These are phyloP conservation scores for Diaperis boleti DNA, from an alignment of 2,888 invertebrate genomes.

Conservation along the genomic window DNA sequence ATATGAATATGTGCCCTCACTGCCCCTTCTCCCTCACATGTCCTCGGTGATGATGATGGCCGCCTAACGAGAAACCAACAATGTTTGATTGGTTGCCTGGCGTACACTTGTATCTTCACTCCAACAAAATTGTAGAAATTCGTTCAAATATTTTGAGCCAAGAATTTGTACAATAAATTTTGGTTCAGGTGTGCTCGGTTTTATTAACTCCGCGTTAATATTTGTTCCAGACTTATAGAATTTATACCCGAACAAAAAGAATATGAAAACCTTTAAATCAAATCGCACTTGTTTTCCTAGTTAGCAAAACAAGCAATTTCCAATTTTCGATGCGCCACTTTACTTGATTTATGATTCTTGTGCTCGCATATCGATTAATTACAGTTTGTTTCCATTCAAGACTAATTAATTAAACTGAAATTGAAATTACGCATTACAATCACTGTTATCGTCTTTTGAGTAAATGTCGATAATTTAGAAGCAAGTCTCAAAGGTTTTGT, in stretches of 20 bases:
- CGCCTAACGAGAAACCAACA: background rate
- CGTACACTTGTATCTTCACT: background rate
- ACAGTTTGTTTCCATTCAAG: constrained; percentile 36
- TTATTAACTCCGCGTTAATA: constrained; percentile 10
- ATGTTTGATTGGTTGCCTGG: constrained; percentile 11
- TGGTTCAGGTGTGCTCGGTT: constrained; percentile 19
- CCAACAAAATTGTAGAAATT: background rate
- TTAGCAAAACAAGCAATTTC: constrained; percentile 43
- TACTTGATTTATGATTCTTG: constrained; percentile 43
- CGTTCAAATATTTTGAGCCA: constrained; percentile 4
- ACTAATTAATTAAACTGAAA: constrained; percentile 40
- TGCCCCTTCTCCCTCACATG: no score
- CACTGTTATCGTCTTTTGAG: constrained; percentile 11
- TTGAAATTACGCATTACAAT: constrained; percentile 32
- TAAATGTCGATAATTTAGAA: constrained; percentile 14
- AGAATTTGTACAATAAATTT: constrained; percentile 8
- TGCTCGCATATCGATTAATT: constrained; percentile 44
- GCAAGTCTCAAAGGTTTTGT: constrained; percentile 1
- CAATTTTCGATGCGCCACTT: constrained; percentile 42
- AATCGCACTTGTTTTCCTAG: constrained; percentile 41
- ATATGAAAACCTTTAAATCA: constrained; percentile 36
- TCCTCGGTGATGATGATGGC: no score
- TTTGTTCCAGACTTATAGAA: constrained; percentile 18
- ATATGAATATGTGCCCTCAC: no score
- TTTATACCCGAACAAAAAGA: constrained; percentile 20